These are phyloP conservation scores for Ornithoptera alexandrae DNA, from an alignment of 2,888 invertebrate species.

Conservation along the genomic window DNA sequence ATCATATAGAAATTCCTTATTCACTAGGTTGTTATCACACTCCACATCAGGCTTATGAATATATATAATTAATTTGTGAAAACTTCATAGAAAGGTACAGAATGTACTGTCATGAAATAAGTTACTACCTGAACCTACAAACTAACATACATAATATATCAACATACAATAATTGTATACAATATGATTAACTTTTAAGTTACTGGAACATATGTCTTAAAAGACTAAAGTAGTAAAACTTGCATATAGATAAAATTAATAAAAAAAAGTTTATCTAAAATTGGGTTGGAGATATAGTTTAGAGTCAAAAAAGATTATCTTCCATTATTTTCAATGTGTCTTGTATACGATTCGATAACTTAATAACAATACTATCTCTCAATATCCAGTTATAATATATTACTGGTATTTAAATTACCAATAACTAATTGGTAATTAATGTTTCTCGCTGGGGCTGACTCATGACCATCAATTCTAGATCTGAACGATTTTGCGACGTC, in stretches of 20 bases:
- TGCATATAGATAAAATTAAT: not conserved
- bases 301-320: conserved; percentile 8
- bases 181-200: not conserved
- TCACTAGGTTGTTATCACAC: conserved; percentile 23
- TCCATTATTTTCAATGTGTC: not conserved
- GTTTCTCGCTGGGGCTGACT: not conserved
- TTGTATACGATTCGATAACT: not conserved
- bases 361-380: not conserved
- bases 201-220: not conserved
- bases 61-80: not conserved
- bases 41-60: conserved; percentile 13
- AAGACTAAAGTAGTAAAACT: not conserved
- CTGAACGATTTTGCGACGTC: conserved; percentile 72
- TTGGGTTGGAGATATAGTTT: conserved; percentile 8
- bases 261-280: conserved; percentile 13
- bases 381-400: not conserved
- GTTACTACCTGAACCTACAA: not conserved
- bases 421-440: conserved; percentile 8
- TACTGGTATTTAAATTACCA: conserved; percentile 3
- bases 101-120: not conserved
- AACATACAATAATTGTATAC: not conserved
- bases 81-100: not conserved
- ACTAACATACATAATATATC: not conserved
- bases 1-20: conserved; percentile 10
- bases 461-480: conserved; percentile 49